Conservation (phyloP, 2,113 vertebrate genomes). For the Gymnarchus niloticus region DNA sequence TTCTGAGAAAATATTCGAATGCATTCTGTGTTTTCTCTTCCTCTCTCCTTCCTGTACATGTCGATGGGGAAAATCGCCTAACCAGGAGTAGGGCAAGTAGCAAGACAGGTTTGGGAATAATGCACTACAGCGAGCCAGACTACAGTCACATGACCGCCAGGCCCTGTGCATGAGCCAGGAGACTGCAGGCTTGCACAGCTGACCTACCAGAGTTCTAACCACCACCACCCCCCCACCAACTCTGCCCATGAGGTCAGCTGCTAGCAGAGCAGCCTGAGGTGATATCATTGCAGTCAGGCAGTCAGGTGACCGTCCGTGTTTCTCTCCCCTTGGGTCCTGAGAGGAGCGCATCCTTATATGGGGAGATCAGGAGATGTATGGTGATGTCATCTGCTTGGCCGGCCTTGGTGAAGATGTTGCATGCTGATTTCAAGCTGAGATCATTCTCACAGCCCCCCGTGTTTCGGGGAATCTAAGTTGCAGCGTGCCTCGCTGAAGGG, state of each 20-base stretch:
- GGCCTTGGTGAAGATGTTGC: background rate
- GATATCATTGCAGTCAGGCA: constrained; percentile 21
- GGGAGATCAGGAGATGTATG: constrained; percentile 15
- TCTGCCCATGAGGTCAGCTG: constrained; percentile 17
- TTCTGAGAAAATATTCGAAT: background rate
- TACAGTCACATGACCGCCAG: background rate
- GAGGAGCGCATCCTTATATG: constrained; percentile 31
- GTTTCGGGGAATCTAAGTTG: background rate
- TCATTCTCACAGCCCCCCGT: background rate
- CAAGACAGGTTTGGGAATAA: background rate
- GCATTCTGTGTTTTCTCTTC: background rate
- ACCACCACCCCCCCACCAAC: background rate
- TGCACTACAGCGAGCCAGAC: background rate
- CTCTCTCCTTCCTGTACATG: background rate
- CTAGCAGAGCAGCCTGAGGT: background rate
- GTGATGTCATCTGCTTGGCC: constrained; percentile 11
- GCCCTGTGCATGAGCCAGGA: background rate
- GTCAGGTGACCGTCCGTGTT: background rate
- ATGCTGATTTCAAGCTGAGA: background rate
- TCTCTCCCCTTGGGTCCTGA: background rate
- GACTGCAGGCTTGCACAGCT: background rate
- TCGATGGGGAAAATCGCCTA: background rate
- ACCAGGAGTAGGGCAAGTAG: background rate
- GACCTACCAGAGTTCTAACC: background rate
- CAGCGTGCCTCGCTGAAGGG: background rate